phyloP scores from a whole-genome alignment of 2,113 vertebrate species.

The Labeo rohita region DNA sequence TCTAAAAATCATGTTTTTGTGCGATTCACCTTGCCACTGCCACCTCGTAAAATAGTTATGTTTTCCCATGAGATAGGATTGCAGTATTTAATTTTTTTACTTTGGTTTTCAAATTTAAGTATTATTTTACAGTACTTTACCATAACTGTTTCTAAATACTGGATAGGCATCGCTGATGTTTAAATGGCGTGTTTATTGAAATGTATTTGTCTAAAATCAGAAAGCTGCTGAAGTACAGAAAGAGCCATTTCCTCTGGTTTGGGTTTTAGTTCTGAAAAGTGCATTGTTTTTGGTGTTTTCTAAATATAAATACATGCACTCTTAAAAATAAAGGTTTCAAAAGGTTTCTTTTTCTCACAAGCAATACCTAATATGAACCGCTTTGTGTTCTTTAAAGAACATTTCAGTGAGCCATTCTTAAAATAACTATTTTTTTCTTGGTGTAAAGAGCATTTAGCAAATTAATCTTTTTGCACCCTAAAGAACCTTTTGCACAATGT shows the following conservation, averaged over 20 bases:
- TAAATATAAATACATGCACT: not conserved
- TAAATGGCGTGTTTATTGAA: not conserved
- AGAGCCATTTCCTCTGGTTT: not conserved
- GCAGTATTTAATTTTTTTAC: not conserved
- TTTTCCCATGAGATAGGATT: not conserved
- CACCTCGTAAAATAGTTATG: not conserved
- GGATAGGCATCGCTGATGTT: not conserved
- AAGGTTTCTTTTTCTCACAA: too few species aligned
- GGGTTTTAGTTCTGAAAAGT: not conserved
- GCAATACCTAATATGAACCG: not conserved
- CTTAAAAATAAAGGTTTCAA: not conserved
- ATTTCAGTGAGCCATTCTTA: too few species aligned
- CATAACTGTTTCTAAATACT: not conserved
- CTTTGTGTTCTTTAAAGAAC: too few species aligned
- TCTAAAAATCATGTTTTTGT: too few species aligned
- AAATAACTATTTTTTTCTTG: too few species aligned
- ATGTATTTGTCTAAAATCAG: not conserved
- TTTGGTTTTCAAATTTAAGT: not conserved
- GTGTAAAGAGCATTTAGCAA: too few species aligned
- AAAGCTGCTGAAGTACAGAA: not conserved
- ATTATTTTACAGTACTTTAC: not conserved
- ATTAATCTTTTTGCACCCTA: not conserved
- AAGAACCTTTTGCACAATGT: not conserved
- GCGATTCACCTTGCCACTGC: too few species aligned
- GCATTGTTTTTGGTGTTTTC: not conserved